Evolutionary conservation across 2,113 vertebrate species (phyloP), one percentile per base, ranked within the genome.

Genomic region (Panthera leo): DNA sequence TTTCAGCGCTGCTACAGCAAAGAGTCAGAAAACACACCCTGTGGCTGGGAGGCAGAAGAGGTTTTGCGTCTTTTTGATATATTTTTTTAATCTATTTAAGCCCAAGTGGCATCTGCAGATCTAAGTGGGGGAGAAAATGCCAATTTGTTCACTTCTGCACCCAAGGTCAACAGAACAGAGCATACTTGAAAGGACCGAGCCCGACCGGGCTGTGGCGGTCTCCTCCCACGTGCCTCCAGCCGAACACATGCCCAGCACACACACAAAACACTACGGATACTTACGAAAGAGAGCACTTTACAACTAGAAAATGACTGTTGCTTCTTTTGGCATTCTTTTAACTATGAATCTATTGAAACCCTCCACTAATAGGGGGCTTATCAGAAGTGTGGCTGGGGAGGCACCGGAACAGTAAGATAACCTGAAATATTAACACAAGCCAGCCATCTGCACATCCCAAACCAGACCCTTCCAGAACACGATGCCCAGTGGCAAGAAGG

Each of bases 271-370:
- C 12, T 34, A 3, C 14, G 34, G 25, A 5, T 45, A 55, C 78
- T 95, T 91, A 73, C 82, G 87, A 95, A 82, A 55, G 23, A 78
- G 78, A 94, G 39, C 7, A 14, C 80, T 97, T 94, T 39, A 48
- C 91, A 51, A 89, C 86, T 95, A 95, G 82, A 86, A 92, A 90
- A 53, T 55, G 92, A 97, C 55, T 29, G 63, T 53, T 51, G 5
- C n/a, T 94, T 67, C 84, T 76, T 75, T 13, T 15, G 79, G 39
- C 48, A 25, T 89, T 75, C 71, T 90, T 68, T 85, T 78, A 14
- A 39, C 48, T 55, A 86, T 53, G 83, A 85, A 61, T 58, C 91
- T 75, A 5, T 83, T 48, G 67, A 85, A 91, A 58, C 48, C 15
- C 45, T 87, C 75, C 34, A 39, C 87, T 89, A 4, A 39, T 19